phyloP scores from a whole-genome alignment of 2,797 vertebrate genomes.

The Labeo calbasu region DNA sequence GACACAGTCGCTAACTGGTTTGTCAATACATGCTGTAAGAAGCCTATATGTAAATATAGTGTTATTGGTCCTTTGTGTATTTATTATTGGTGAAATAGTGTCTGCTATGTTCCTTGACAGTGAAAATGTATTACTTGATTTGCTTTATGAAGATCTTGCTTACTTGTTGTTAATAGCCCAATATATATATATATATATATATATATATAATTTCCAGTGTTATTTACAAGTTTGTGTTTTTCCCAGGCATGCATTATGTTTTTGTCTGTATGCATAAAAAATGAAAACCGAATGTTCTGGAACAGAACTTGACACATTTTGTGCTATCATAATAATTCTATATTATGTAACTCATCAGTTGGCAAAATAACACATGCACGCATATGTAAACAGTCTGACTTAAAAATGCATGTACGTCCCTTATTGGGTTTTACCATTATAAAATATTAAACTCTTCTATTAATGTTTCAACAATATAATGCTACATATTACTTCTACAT shows the following conservation, averaged over 20 bases:
- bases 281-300: background rate
- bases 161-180: background rate
- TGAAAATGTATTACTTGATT: background rate
- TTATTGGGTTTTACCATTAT: background rate
- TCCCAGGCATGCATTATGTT: background rate
- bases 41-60: background rate
- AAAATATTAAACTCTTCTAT: background rate
- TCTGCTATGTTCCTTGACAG: background rate
- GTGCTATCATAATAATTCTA: background rate
- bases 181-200: background rate
- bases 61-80: background rate
- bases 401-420: too few species aligned
- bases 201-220: background rate
- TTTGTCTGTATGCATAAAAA: background rate
- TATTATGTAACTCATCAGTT: background rate
- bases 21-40: background rate
- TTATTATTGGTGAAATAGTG: background rate
- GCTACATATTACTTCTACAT: background rate
- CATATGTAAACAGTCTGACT: background rate
- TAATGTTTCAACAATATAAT: background rate
- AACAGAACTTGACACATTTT: background rate
- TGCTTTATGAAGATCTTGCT: background rate
- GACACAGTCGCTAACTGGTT: background rate
- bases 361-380: background rate
- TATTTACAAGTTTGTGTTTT: background rate